These are phyloP conservation scores for Nasonia longicornis DNA, from an alignment of 1,140 invertebrate species.

Conservation along the genomic window DNA sequence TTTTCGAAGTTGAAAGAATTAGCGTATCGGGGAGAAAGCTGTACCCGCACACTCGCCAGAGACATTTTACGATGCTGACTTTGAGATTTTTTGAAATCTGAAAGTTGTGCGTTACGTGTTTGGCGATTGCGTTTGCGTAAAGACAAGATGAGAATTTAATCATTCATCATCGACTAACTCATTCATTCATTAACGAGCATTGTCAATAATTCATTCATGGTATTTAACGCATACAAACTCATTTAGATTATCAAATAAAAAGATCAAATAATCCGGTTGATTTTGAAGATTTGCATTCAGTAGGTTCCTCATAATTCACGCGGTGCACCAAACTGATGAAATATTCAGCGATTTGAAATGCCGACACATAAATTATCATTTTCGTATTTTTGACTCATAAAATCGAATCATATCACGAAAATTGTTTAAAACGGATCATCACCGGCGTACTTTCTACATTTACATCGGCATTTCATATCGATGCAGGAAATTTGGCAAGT, in stretches of 20 bases:
- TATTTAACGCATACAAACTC: conserved; percentile 27
- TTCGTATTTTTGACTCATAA: no score
- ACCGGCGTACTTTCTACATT: neutral
- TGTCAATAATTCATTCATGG: conserved; percentile 37
- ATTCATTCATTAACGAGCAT: conserved; percentile 28
- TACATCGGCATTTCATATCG: neutral
- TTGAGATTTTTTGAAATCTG: neutral
- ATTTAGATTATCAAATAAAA: neutral
- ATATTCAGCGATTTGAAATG: neutral
- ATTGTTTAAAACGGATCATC: neutral
- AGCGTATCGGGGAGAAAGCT: neutral
- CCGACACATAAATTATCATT: neutral
- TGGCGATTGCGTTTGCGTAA: neutral
- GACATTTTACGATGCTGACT: no score
- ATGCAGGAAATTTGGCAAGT: neutral
- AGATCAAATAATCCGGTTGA: neutral
- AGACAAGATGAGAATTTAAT: conserved; percentile 6
- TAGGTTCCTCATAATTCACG: conserved; percentile 2
- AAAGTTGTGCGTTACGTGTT: no score
- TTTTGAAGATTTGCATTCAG: conserved; percentile 17
- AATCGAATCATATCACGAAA: no score
- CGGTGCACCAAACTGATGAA: neutral
- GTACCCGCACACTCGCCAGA: neutral
- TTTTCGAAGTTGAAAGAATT: conserved; percentile 37
- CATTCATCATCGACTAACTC: conserved; percentile 27